These are phyloP conservation scores for Hemiscyllium ocellatum DNA, from an alignment of 2,113 vertebrate genomes.

Conservation along the genomic window DNA sequence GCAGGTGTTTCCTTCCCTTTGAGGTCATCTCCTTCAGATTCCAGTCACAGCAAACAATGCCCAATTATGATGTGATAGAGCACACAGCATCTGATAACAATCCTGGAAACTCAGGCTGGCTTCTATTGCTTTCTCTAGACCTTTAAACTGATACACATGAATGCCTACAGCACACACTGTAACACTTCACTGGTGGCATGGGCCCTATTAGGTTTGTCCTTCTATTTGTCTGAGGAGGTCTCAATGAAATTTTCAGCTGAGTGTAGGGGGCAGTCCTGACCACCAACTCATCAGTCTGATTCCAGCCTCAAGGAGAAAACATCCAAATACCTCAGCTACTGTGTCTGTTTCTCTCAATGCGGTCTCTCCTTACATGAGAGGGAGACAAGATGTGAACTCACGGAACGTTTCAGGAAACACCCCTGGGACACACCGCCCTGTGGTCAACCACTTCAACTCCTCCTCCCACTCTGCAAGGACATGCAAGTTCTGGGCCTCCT, in stretches of 20 bases:
- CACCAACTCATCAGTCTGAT: background rate
- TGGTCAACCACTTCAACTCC: too few relatives aligned
- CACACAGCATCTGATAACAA: slow-evolving; percentile 20
- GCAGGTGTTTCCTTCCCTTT: background rate
- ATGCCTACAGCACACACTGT: background rate
- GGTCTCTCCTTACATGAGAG: too few relatives aligned
- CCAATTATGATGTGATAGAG: slow-evolving; percentile 31
- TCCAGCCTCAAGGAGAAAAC: background rate
- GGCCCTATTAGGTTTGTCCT: background rate
- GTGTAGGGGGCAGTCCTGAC: background rate
- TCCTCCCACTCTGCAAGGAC: too few relatives aligned
- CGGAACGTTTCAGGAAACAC: too few relatives aligned
- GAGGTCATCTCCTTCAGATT: background rate
- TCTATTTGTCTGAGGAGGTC: too few relatives aligned
- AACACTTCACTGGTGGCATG: background rate
- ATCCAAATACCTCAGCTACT: too few relatives aligned
- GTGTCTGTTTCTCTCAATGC: too few relatives aligned
- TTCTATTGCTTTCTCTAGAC: slow-evolving; percentile 16
- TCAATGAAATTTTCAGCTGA: background rate
- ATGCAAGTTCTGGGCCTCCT: too few relatives aligned
- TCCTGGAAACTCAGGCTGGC: slow-evolving; percentile 10
- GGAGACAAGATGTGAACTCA: too few relatives aligned
- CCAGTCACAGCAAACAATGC: background rate
- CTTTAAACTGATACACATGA: background rate
- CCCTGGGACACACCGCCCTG: too few relatives aligned